phyloP scores from a whole-genome alignment of 2,888 invertebrate genomes.

The Hyposoter didymator region DNA sequence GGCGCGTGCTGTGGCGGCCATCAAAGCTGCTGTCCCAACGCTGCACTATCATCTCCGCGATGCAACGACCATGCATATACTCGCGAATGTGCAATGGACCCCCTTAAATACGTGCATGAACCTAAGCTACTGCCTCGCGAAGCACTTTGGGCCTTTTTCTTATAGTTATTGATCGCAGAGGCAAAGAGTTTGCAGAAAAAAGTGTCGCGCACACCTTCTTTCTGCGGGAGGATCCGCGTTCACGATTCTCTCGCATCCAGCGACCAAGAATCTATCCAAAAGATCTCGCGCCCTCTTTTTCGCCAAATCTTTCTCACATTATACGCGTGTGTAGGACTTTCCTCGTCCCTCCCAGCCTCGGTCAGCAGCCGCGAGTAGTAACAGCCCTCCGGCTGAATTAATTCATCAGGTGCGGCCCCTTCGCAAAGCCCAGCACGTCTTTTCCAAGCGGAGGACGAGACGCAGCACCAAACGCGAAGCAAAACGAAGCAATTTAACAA shows the following conservation, averaged over 20 bases:
- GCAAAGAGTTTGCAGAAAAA: slow-evolving; percentile 26
- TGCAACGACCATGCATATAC: slow-evolving; percentile 15
- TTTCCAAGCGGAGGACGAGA: slow-evolving; percentile 13
- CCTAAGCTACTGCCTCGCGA: neutral
- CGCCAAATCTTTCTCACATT: slow-evolving; percentile 46
- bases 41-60: slow-evolving; percentile 49
- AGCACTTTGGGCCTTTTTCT: neutral
- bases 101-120: slow-evolving; percentile 1
- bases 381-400: slow-evolving; percentile 50
- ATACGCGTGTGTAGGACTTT: slow-evolving; percentile 25
- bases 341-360: slow-evolving; percentile 41
- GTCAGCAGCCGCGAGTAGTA: slow-evolving; percentile 28
- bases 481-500: slow-evolving; percentile 46
- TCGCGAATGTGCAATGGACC: neutral
- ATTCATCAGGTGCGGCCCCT: slow-evolving; percentile 71
- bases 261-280: slow-evolving; percentile 65
- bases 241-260: too few relatives aligned
- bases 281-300: slow-evolving; percentile 59
- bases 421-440: slow-evolving; percentile 55
- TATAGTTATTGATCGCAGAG: neutral
- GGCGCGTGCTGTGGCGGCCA: slow-evolving; percentile 64
- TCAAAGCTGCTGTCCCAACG: slow-evolving; percentile 56
- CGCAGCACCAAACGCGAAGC: slow-evolving; percentile 31
- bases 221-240: neutral
- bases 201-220: slow-evolving; percentile 47